These are phyloP conservation scores for Turdus rufiventris DNA, from an alignment of 2,113 vertebrate species.

Conservation along the genomic window DNA sequence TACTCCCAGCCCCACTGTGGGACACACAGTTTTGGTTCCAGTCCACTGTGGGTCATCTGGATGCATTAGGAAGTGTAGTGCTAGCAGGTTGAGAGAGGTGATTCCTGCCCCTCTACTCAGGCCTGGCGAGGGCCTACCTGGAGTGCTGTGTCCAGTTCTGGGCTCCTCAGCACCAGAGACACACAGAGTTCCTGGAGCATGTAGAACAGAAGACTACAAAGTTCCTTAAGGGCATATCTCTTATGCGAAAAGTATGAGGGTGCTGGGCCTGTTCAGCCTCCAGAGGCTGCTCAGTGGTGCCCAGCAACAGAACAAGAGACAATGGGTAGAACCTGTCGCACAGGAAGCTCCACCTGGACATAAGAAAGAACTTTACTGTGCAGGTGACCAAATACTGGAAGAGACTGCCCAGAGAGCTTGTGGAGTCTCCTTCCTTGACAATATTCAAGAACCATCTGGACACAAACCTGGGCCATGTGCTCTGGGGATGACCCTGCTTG, in stretches of 20 bases:
- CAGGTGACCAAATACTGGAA: background rate
- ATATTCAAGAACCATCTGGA: background rate
- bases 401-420: background rate
- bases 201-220: background rate
- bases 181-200: fast-evolving
- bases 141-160: background rate
- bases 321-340: background rate
- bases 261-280: background rate
- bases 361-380: background rate
- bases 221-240: background rate
- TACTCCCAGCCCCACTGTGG: fast-evolving
- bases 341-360: background rate
- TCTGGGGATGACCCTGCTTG: background rate
- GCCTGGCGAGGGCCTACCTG: background rate
- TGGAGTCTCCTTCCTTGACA: background rate
- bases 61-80: background rate
- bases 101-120: background rate
- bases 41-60: fast-evolving
- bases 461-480: background rate
- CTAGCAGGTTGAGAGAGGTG: background rate
- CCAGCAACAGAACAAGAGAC: background rate
- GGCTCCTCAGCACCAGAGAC: background rate
- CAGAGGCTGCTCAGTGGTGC: background rate
- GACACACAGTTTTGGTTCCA: background rate
- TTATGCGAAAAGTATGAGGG: background rate